Evolutionary conservation across 2,113 vertebrate species (phyloP).

Genomic region (Pelobates fuscus): DNA sequence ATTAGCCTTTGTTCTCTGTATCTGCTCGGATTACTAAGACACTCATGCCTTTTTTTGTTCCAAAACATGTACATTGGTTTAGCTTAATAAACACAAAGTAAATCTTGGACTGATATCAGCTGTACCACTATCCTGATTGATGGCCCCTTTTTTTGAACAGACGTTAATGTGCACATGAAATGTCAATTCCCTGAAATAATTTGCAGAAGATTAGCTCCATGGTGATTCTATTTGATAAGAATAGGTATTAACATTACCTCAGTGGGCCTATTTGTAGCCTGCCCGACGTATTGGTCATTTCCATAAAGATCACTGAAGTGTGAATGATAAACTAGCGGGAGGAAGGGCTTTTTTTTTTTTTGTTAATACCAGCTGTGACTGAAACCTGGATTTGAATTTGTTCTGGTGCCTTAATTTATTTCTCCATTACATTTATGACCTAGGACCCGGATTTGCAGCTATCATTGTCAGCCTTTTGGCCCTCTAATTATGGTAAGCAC

Average conservation of each 20-base stretch:
- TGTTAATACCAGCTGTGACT: conserved; percentile 45
- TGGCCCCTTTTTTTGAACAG: conserved; percentile 53
- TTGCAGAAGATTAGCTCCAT: conserved; percentile 65
- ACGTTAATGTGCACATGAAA: conserved; percentile 61
- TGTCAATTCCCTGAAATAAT: conserved; percentile 67
- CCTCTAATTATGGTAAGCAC: conserved; percentile 56
- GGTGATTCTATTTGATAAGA: conserved; percentile 70
- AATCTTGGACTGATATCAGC: conserved; percentile 55
- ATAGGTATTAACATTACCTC: conserved; percentile 64
- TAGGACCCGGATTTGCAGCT: conserved; percentile 40
- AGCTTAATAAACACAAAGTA: conserved; percentile 56
- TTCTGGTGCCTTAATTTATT: conserved; percentile 64
- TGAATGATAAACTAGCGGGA: conserved; percentile 62
- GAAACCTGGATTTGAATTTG: conserved; percentile 44
- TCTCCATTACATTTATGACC: conserved; percentile 59
- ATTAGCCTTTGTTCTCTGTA: conserved; percentile 28
- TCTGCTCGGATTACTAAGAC: conserved; percentile 40
- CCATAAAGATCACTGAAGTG: conserved; percentile 62
- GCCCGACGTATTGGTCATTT: conserved; percentile 57
- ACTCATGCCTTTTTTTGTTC: neutral
- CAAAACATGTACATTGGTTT: conserved; percentile 47
- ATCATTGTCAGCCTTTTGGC: conserved; percentile 54
- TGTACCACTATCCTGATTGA: conserved; percentile 49
- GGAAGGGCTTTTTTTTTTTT: conserved; percentile 48
- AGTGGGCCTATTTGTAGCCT: conserved; percentile 60